Evolutionary conservation across 2,888 invertebrate genomes (phyloP).

Genomic region (Torymus aiolomorphi): DNA sequence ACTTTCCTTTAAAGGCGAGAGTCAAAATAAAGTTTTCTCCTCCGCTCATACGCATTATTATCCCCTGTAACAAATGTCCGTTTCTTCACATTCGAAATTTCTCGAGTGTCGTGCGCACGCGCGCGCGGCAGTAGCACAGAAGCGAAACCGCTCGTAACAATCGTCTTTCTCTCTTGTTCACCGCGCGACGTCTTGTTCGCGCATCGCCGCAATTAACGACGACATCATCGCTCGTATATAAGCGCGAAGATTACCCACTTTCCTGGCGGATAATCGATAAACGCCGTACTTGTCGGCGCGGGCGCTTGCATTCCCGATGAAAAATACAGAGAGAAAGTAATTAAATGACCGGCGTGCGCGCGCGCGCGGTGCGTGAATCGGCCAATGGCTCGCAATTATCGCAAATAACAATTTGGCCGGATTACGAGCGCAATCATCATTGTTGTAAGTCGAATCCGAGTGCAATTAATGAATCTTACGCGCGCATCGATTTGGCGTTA

Average conservation of each 20-base stretch:
- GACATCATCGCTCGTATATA: conserved; percentile 16
- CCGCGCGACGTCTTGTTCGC: conserved; percentile 18
- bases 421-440: conserved; percentile 11
- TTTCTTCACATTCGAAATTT: conserved; percentile 24
- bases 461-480: conserved; percentile 19
- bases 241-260: conserved; percentile 36
- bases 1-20: no score
- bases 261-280: conserved; percentile 38
- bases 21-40: no score
- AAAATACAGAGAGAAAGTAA: conserved; percentile 44
- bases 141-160: conserved; percentile 11
- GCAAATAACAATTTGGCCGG: conserved; percentile 31
- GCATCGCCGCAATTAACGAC: conserved; percentile 33
- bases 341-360: conserved; percentile 8
- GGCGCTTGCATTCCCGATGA: background rate
- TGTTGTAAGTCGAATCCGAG: conserved; percentile 11
- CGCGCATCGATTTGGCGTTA: conserved; percentile 16
- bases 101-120: background rate
- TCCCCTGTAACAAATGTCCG: no score
- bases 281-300: background rate
- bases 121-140: background rate
- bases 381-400: conserved; percentile 19
- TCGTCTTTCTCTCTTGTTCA: background rate
- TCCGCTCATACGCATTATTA: no score
- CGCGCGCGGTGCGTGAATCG: background rate